These are phyloP conservation scores for Microplitis manilae DNA, from an alignment of 2,888 invertebrate genomes.

Conservation along the genomic window DNA sequence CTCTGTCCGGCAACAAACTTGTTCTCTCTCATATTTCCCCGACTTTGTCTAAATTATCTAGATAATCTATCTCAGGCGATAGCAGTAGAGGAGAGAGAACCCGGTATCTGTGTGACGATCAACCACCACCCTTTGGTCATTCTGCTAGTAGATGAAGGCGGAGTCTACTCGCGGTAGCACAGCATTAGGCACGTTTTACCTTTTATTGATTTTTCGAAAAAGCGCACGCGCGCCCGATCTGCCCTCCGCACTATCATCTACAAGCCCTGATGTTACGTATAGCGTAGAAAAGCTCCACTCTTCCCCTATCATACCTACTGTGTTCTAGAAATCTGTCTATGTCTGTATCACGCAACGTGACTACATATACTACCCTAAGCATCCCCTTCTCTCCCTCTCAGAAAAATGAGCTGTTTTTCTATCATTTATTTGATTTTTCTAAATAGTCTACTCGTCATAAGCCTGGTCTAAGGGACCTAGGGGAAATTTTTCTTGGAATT, in stretches of 20 bases:
- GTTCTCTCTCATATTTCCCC: conserved; percentile 13
- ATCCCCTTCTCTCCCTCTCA: neutral
- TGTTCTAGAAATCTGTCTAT: neutral
- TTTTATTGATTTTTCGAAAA: conserved; percentile 73
- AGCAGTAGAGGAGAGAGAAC: conserved; percentile 56
- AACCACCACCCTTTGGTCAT: conserved; percentile 54
- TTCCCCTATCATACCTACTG: conserved; percentile 18
- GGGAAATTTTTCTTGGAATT: too few relatives aligned
- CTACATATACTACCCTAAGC: neutral
- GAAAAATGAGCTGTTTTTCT: neutral
- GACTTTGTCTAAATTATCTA: conserved; percentile 60
- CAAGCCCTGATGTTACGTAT: conserved; percentile 14
- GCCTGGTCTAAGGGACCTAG: too few relatives aligned
- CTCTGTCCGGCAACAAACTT: neutral
- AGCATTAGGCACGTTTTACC: conserved; percentile 72
- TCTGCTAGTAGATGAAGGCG: conserved; percentile 70
- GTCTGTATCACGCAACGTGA: neutral
- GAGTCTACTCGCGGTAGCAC: conserved; percentile 68
- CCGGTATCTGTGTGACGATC: conserved; percentile 64
- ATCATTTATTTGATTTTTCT: too few relatives aligned
- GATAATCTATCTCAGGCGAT: conserved; percentile 65
- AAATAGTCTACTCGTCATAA: too few relatives aligned
- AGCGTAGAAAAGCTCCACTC: conserved; percentile 31
- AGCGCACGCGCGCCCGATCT: conserved; percentile 70
- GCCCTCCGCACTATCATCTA: conserved; percentile 66